Conservation (phyloP, 2,888 invertebrate genomes). For the Chrysolina haemoptera region DNA sequence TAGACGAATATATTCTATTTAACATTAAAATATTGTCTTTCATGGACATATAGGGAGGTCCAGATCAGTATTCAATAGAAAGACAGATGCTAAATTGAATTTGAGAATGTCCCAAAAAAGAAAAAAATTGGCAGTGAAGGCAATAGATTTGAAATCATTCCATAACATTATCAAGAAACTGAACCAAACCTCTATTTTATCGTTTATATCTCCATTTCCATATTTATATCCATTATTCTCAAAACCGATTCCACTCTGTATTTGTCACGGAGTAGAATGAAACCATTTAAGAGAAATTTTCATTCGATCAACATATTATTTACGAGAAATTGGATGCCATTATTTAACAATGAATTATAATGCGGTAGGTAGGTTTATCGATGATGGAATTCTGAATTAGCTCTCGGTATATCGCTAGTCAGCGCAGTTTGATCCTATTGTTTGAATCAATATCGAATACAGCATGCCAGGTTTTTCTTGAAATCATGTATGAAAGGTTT, state of each 20-base stretch:
- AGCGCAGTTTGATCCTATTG: constrained; percentile 8
- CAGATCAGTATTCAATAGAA: too few relatives aligned
- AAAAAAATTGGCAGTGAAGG: too few relatives aligned
- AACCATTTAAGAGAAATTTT: constrained; percentile 32
- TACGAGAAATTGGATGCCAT: constrained; percentile 39
- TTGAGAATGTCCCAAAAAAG: too few relatives aligned
- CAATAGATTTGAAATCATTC: too few relatives aligned
- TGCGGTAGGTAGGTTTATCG: constrained; percentile 16
- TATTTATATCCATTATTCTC: background rate
- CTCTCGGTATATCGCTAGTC: background rate
- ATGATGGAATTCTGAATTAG: constrained; percentile 7
- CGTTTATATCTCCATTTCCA: background rate
- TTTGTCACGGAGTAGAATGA: constrained; percentile 5
- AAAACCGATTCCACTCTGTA: background rate
- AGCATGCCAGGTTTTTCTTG: background rate
- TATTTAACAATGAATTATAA: constrained; percentile 35
- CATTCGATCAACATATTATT: constrained; percentile 33
- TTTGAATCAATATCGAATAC: background rate
- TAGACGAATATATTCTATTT: too few relatives aligned
- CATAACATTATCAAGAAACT: too few relatives aligned
- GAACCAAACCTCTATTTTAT: too few relatives aligned
- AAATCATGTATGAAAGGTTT: too few relatives aligned
- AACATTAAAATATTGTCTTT: too few relatives aligned
- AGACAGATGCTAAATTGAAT: too few relatives aligned
- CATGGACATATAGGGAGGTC: too few relatives aligned